Evolutionary conservation across 1,140 invertebrate genomes (phyloP).

Genomic region (Neodiprion lecontei): DNA sequence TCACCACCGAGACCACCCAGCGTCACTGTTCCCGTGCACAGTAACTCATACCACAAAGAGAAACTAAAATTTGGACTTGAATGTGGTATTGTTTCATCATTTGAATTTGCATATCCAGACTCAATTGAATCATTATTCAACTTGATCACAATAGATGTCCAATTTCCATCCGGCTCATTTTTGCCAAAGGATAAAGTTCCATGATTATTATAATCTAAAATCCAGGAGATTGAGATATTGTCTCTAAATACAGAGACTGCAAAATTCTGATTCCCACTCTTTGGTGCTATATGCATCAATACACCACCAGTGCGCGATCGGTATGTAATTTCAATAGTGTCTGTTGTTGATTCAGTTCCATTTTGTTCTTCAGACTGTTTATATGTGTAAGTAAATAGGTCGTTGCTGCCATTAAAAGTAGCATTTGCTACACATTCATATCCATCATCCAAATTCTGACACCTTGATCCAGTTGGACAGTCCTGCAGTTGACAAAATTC

Average conservation of each 20-base stretch:
- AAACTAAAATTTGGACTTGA: constrained; percentile 59
- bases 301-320: constrained; percentile 79
- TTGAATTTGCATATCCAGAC: constrained; percentile 47
- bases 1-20: constrained; percentile 49
- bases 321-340: constrained; percentile 67
- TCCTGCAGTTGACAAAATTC: constrained; percentile 88
- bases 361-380: constrained; percentile 39
- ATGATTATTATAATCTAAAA: constrained; percentile 60
- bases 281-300: constrained; percentile 66
- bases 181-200: constrained; percentile 66
- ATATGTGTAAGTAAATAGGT: constrained; percentile 65
- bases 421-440: constrained; percentile 92
- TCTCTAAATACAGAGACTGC: constrained; percentile 75
- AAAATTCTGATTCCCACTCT: constrained; percentile 65
- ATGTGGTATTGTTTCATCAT: constrained; percentile 40
- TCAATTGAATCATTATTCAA: constrained; percentile 64
- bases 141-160: constrained; percentile 71
- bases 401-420: constrained; percentile 79
- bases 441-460: constrained; percentile 87
- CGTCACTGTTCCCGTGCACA: constrained; percentile 58
- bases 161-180: constrained; percentile 68
- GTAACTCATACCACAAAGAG: constrained; percentile 67
- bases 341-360: constrained; percentile 48
- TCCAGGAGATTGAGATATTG: constrained; percentile 73
- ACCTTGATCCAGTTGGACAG: constrained; percentile 83